A percentile compares a stretch with the other conserved stretches of the same genome.
Evolutionary conservation across 2,113 vertebrate species (phyloP).

Genomic region (Caloenas nicobarica): DNA sequence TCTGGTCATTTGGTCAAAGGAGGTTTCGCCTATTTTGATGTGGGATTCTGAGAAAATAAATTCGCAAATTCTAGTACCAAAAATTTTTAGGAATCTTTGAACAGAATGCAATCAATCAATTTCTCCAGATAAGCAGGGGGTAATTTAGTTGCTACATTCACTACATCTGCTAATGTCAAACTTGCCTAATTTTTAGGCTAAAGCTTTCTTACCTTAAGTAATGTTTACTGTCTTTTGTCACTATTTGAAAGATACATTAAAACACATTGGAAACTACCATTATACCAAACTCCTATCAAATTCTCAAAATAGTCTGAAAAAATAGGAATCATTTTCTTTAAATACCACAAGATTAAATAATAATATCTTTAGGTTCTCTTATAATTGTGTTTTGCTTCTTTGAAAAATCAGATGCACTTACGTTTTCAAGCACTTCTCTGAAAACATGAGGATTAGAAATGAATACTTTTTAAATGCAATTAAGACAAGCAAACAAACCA

Average conservation of each 20-base stretch:
- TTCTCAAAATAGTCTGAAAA: neutral
- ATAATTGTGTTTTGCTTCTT: neutral
- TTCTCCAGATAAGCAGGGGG: neutral
- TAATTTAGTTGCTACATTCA: neutral
- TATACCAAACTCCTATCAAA: neutral
- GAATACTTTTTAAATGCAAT: conserved; percentile 11
- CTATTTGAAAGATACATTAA: neutral
- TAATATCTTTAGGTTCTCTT: neutral
- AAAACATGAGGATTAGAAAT: neutral
- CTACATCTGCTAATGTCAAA: neutral
- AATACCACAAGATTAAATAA: conserved; percentile 22
- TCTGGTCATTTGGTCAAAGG: neutral
- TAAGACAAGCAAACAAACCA: conserved; percentile 9
- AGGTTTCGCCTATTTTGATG: neutral
- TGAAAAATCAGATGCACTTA: conserved; percentile 1
- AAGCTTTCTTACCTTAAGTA: neutral
- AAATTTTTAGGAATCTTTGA: neutral
- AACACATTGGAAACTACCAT: neutral
- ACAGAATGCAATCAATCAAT: neutral
- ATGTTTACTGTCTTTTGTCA: neutral
- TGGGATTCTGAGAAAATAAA: neutral
- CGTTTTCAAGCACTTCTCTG: neutral
- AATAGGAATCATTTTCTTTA: neutral
- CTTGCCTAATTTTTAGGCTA: neutral
- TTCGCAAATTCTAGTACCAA: neutral